phyloP scores from a whole-genome alignment of 2,113 vertebrate genomes.

The Nibea albiflora region DNA sequence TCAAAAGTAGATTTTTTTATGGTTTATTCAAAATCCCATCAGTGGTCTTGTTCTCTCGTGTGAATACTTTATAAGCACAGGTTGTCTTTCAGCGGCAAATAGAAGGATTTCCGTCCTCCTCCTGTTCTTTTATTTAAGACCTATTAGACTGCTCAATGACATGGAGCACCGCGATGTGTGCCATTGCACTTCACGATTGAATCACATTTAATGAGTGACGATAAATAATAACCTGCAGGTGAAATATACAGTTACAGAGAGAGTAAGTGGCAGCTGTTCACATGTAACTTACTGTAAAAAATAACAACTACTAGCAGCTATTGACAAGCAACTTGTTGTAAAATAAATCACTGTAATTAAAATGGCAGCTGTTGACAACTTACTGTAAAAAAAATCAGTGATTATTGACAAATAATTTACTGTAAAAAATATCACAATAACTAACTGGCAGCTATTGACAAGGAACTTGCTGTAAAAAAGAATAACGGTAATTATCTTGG shows the following conservation, averaged over 20 bases:
- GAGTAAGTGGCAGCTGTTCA: too few species aligned
- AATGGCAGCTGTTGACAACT: too few species aligned
- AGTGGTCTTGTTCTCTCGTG: slow-evolving; percentile 9
- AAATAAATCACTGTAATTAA: too few species aligned
- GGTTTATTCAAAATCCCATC: slow-evolving; percentile 47
- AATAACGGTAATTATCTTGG: too few species aligned
- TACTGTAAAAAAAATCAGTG: too few species aligned
- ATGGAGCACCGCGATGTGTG: not conserved
- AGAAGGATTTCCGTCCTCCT: slow-evolving; percentile 27
- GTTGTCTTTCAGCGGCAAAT: slow-evolving; percentile 16
- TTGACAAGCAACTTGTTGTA: too few species aligned
- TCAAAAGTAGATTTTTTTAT: slow-evolving; percentile 34
- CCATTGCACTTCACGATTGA: slow-evolving; percentile 1
- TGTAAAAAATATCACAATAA: too few species aligned
- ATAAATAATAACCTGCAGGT: not conserved
- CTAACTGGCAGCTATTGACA: too few species aligned
- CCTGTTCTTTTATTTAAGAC: slow-evolving; percentile 52
- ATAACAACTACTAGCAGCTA: too few species aligned
- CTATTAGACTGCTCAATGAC: slow-evolving; percentile 29
- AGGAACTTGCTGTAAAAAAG: too few species aligned
- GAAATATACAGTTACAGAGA: not conserved
- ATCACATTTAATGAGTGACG: slow-evolving; percentile 1
- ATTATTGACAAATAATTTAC: too few species aligned
- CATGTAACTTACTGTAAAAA: too few species aligned
- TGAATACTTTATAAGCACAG: not conserved